Conservation (phyloP, 2,888 invertebrate genomes). For the Abrostola triplasia region DNA sequence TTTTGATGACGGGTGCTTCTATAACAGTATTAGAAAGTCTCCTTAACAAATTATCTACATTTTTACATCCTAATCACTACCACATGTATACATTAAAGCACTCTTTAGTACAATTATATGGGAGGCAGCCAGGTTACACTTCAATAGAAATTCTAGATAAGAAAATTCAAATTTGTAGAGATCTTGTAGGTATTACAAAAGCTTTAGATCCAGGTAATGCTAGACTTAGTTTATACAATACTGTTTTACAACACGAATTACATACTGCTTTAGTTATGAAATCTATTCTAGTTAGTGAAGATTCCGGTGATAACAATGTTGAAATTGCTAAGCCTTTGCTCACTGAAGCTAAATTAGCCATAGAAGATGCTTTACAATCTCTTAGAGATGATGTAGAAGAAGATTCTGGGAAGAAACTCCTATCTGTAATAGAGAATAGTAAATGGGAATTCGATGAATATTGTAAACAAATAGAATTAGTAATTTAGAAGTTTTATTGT, state of each 20-base stretch:
- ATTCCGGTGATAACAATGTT: constrained; percentile 63
- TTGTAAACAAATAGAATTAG: constrained; percentile 80
- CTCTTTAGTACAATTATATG: constrained; percentile 93
- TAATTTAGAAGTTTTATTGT: constrained; percentile 55
- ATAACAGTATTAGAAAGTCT: constrained; percentile 90
- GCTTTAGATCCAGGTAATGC: constrained; percentile 92
- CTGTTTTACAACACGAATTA: constrained; percentile 93
- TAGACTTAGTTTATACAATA: constrained; percentile 92
- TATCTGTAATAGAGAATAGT: constrained; percentile 81
- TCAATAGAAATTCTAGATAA: constrained; percentile 89
- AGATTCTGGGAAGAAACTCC: constrained; percentile 86
- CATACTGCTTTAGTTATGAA: constrained; percentile 87
- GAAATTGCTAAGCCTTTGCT: constrained; percentile 79
- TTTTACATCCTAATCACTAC: constrained; percentile 95
- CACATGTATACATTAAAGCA: constrained; percentile 94
- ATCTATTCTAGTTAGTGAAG: constrained; percentile 77
- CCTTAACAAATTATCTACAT: constrained; percentile 90
- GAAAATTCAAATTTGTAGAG: constrained; percentile 91
- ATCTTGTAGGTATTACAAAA: constrained; percentile 89
- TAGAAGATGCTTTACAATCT: constrained; percentile 79
- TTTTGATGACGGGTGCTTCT: constrained; percentile 89
- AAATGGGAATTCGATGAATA: constrained; percentile 83
- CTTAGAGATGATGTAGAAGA: constrained; percentile 87
- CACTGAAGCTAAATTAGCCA: constrained; percentile 79
- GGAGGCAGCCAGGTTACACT: constrained; percentile 90